phyloP scores from a whole-genome alignment of 2,113 vertebrate species.

The Aegotheles bennettii region DNA sequence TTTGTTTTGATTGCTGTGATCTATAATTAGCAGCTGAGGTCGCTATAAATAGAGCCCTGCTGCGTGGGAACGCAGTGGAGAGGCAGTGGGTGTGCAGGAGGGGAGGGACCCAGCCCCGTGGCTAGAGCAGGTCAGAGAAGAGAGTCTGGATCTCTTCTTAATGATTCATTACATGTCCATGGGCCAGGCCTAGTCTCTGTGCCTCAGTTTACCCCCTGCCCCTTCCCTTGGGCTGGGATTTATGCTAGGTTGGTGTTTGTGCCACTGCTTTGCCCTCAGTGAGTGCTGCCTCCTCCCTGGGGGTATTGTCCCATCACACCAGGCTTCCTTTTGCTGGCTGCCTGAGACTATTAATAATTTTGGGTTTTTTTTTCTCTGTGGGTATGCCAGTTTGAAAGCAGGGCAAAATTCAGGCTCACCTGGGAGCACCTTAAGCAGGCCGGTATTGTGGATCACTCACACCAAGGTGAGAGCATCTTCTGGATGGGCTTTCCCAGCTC shows the following conservation, averaged over 20 bases:
- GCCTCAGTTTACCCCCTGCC: not conserved
- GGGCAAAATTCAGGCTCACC: not conserved
- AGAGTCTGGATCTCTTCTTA: not conserved
- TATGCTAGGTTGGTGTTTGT: not conserved
- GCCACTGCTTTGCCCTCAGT: not conserved
- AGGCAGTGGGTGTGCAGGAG: not conserved
- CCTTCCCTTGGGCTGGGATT: not conserved
- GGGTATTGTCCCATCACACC: not conserved
- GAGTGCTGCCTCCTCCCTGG: not conserved
- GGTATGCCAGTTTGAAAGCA: not conserved
- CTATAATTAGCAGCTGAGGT: conserved; percentile 43
- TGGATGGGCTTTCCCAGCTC: not conserved
- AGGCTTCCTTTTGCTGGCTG: not conserved
- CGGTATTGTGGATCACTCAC: not conserved
- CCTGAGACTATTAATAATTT: not conserved
- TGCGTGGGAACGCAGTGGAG: conserved; percentile 26
- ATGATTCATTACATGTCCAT: not conserved
- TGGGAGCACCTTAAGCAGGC: not conserved
- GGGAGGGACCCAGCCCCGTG: not conserved
- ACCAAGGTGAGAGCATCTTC: not conserved
- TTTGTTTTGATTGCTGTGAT: conserved; percentile 1
- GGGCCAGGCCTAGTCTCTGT: not conserved
- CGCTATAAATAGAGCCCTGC: conserved; percentile 44
- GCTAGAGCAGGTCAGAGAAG: not conserved
- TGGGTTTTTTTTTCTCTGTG: not conserved